These are phyloP conservation scores for Plecotus auritus DNA, from an alignment of 2,113 vertebrate species.

Conservation along the genomic window DNA sequence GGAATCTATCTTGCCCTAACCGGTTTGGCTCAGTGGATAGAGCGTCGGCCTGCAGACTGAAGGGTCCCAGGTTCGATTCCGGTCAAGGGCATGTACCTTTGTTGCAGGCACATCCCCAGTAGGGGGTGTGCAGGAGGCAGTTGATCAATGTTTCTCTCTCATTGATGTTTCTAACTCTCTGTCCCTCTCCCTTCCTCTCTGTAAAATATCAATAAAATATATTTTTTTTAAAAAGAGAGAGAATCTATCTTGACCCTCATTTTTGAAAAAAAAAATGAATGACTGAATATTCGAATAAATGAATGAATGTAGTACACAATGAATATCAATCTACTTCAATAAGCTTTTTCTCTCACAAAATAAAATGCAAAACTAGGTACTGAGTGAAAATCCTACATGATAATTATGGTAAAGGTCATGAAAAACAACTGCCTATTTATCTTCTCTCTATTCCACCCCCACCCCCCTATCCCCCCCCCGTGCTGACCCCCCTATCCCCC, in stretches of 20 bases:
- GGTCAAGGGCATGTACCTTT: no score
- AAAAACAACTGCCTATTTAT: neutral
- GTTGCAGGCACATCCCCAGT: no score
- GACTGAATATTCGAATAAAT: neutral
- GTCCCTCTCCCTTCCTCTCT: no score
- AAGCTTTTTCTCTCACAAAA: neutral
- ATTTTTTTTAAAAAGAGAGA: neutral
- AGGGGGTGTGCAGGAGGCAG: no score
- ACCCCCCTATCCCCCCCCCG: no score
- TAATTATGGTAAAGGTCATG: neutral
- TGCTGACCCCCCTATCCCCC: no score
- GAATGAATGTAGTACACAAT: neutral
- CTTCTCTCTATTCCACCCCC: neutral
- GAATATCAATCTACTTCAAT: neutral
- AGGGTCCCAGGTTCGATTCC: no score
- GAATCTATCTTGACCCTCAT: neutral
- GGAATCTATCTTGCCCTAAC: neutral
- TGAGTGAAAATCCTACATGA: neutral
- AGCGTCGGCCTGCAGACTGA: no score
- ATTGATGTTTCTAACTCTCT: no score
- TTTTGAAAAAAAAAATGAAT: neutral
- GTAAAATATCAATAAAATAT: no score
- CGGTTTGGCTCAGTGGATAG: no score
- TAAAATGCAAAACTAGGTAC: slow-evolving; percentile 4
- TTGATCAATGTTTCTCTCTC: no score